Evolutionary conservation across 2,797 vertebrate genomes (phyloP).

Genomic region (Fundulus diaphanus): DNA sequence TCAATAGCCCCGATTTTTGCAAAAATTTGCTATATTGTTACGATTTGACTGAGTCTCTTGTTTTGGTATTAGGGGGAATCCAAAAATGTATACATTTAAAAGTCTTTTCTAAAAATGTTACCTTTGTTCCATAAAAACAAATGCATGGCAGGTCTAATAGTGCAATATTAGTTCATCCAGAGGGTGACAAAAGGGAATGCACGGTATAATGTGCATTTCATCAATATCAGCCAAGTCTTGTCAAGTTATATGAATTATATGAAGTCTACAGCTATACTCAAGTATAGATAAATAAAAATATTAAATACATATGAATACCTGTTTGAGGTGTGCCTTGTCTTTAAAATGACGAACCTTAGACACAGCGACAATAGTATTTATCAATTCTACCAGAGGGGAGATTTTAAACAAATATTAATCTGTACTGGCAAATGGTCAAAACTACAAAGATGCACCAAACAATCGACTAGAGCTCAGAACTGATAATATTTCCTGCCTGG

Average conservation of each 20-base stretch:
- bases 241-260: no score
- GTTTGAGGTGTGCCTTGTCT: neutral
- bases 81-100: neutral
- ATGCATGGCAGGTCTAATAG: neutral
- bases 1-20: neutral
- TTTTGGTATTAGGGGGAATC: neutral
- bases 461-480: neutral
- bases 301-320: neutral
- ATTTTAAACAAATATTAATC: neutral
- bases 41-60: no score
- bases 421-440: neutral
- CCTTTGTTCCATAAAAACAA: neutral
- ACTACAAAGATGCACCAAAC: neutral
- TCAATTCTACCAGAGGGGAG: neutral
- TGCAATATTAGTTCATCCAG: neutral
- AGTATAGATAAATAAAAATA: neutral
- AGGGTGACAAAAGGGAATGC: neutral
- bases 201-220: neutral
- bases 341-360: neutral
- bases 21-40: neutral
- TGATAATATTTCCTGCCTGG: neutral
- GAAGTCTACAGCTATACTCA: neutral
- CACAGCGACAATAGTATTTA: neutral
- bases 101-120: neutral
- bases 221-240: neutral